Base-by-base conservation (phyloP, 2,888 invertebrate species). In the Celastrina argiolus region DNA sequence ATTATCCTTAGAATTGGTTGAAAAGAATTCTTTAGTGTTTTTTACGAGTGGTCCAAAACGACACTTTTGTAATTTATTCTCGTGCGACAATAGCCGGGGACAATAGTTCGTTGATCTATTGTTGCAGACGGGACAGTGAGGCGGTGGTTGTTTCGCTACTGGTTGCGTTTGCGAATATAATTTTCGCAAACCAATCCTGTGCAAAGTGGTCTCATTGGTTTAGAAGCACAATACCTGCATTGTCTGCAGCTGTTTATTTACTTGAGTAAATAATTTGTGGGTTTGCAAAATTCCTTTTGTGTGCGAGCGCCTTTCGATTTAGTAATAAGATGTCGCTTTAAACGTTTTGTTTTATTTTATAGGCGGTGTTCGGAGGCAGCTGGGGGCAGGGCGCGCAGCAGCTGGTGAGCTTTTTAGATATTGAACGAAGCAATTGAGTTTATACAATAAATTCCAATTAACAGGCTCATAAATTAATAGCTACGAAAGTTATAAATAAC, bases 271-370 rank as follows among this genome's bases (percentile, higher is more conserved):
- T 72, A 78, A 81, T 79, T 73, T 74, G 80, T 81, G 74, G 76
- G 72, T 81, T 72, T 73, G 74, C 72, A 71, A 70, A 71, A 75
- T 75, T 78, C 22, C 78, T 79, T 73, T 76, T 79, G 79, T 82
- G 81, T 78, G 81, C 84, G 85, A 83, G 81, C 82, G 82, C 83
- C 85, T 85, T 84, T 84, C 78, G 77, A 77, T 82, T 85, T 82
- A 84, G 87, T 80, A 84, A 84, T 84, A 83, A 75, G 76, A 82
- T 81, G 86, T 83, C 84, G 85, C 85, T 82, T 91, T 89, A 90
- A 91, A 88, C 84, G 88, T 85, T 51, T 82, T 88, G 85, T 77
- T 90, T 91, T 91, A 89, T 91, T 88, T 91, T 91, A 87, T 87
- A 91, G 91, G 76, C 81, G 87, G 81, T 79, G 84, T 73, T 86